phyloP scores from a whole-genome alignment of 2,888 invertebrate genomes.

The Masnerella sp. region DNA sequence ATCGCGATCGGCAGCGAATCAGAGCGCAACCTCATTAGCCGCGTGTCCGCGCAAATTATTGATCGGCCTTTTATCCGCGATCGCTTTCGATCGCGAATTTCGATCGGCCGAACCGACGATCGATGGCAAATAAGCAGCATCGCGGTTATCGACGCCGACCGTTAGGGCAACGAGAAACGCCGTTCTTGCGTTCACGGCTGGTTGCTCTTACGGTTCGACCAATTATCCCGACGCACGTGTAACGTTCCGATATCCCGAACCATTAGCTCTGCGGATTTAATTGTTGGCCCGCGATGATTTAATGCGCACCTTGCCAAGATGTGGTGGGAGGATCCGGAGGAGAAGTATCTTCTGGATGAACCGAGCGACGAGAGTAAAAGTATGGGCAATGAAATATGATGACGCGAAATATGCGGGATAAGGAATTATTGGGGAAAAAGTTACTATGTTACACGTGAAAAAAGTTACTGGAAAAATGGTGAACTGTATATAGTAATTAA shows the following conservation, averaged over 20 bases:
- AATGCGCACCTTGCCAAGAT: constrained; percentile 14
- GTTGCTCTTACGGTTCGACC: constrained; percentile 59
- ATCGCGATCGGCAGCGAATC: constrained; percentile 35
- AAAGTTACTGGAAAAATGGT: too few relatives aligned
- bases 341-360: neutral
- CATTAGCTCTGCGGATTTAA: constrained; percentile 22
- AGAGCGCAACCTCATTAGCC: constrained; percentile 44
- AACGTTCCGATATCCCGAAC: constrained; percentile 42
- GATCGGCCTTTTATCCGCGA: constrained; percentile 14
- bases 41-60: constrained; percentile 15
- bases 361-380: constrained; percentile 19
- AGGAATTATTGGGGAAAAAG: too few relatives aligned
- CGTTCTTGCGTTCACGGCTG: constrained; percentile 53
- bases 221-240: constrained; percentile 56
- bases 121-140: too few relatives aligned
- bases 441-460: too few relatives aligned
- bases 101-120: constrained; percentile 31
- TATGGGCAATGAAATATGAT: too few relatives aligned
- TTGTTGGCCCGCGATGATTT: constrained; percentile 40
- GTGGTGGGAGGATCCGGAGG: neutral
- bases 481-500: too few relatives aligned
- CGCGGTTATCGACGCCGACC: too few relatives aligned
- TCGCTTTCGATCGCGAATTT: neutral
- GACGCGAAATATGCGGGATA: too few relatives aligned
- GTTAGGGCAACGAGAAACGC: constrained; percentile 48